phyloP scores from a whole-genome alignment of 2,888 invertebrate genomes.

The Drosophila anomalipes region DNA sequence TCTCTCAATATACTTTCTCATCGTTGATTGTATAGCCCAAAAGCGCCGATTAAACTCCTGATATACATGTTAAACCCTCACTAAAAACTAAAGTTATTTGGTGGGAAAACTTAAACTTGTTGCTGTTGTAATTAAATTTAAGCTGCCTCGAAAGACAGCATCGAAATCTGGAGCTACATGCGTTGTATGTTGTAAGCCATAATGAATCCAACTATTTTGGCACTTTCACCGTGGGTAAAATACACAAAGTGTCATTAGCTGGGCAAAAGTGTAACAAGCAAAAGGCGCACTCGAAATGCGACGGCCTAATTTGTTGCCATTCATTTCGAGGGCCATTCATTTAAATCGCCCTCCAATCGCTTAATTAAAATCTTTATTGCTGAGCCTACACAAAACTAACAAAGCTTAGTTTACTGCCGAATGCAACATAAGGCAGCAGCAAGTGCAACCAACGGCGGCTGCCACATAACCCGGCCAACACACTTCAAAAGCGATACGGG shows the following conservation, averaged over 20 bases:
- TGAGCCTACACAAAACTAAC: constrained; percentile 44
- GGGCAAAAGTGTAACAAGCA: constrained; percentile 46
- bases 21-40: not conserved
- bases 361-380: constrained; percentile 79
- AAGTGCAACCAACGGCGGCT: constrained; percentile 45
- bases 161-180: not conserved
- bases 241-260: constrained; percentile 40
- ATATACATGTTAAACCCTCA: not conserved
- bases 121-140: constrained; percentile 3
- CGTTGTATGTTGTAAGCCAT: not conserved
- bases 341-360: constrained; percentile 66
- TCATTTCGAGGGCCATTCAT: constrained; percentile 45
- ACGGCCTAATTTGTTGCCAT: constrained; percentile 40
- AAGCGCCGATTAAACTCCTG: not conserved
- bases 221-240: constrained; percentile 43
- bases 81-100: not conserved
- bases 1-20: not conserved
- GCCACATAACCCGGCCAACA: constrained; percentile 52
- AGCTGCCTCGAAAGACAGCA: not conserved
- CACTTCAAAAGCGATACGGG: constrained; percentile 51
- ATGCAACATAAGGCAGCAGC: constrained; percentile 33
- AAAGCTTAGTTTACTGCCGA: constrained; percentile 27
- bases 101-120: not conserved
- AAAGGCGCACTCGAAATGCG: constrained; percentile 54
- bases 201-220: constrained; percentile 32